Percentiles rank a stretch among this genome's conserved stretches.
Evolutionary conservation across 1,140 invertebrate genomes (phyloP).

Genomic region (Saccostrea glomerata): DNA sequence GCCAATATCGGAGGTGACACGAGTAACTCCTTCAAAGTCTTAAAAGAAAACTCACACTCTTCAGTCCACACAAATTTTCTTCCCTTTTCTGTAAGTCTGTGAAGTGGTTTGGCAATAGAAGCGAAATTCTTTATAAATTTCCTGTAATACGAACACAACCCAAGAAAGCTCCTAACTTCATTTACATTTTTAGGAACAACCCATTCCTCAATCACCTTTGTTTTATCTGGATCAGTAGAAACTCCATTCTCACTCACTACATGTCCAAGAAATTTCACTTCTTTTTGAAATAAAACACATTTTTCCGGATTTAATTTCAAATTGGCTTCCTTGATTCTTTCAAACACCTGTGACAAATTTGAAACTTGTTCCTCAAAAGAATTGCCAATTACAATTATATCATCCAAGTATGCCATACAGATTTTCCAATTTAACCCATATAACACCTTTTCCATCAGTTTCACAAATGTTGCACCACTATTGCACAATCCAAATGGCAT

Average conservation of each 20-base stretch:
- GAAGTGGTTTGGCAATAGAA: slow-evolving; percentile 40
- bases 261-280: slow-evolving; percentile 38
- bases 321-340: slow-evolving; percentile 27
- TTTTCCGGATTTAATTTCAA: slow-evolving; percentile 40
- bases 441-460: slow-evolving; percentile 65
- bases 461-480: slow-evolving; percentile 64
- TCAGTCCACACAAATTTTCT: not conserved
- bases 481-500: slow-evolving; percentile 67
- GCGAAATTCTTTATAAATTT: slow-evolving; percentile 60
- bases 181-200: slow-evolving; percentile 15
- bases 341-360: slow-evolving; percentile 34
- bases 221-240: slow-evolving; percentile 31
- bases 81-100: slow-evolving; percentile 23
- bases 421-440: slow-evolving; percentile 52
- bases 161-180: slow-evolving; percentile 48
- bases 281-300: slow-evolving; percentile 42
- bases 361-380: slow-evolving; percentile 35
- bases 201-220: slow-evolving; percentile 43
- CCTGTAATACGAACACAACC: slow-evolving; percentile 64
- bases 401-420: slow-evolving; percentile 42
- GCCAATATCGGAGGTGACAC: not conserved
- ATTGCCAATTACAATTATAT: not conserved
- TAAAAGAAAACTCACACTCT: not conserved
- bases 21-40: not conserved
- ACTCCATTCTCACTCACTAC: slow-evolving; percentile 31